Evolutionary conservation across 2,888 invertebrate genomes (phyloP).

Genomic region (Philonicus albiceps): DNA sequence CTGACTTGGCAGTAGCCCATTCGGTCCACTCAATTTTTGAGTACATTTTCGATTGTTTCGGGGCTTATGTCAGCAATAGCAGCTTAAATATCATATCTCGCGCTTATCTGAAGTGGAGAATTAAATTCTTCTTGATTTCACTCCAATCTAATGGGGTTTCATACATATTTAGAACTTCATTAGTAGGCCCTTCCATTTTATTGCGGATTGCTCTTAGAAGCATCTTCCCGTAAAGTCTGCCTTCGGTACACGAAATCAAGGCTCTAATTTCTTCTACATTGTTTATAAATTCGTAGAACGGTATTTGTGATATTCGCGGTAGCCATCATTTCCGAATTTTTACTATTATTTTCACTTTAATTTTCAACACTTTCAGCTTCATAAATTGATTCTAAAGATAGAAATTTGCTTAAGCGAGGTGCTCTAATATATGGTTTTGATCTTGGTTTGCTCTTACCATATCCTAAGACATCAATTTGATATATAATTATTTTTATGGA

Average conservation of each 20-base stretch:
- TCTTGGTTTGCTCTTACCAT: neutral
- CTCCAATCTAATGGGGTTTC: too few relatives aligned
- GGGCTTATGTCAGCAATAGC: too few relatives aligned
- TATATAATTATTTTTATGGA: too few relatives aligned
- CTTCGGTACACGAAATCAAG: conserved; percentile 30
- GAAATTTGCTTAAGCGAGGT: neutral
- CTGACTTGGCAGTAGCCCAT: too few relatives aligned
- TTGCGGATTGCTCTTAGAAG: conserved; percentile 46
- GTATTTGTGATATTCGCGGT: neutral
- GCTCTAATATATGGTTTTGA: neutral
- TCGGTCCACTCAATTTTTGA: too few relatives aligned
- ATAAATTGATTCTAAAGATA: neutral
- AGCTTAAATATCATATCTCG: too few relatives aligned
- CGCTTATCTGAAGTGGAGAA: too few relatives aligned
- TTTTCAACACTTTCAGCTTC: neutral
- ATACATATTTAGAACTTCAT: too few relatives aligned
- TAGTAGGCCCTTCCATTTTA: conserved; percentile 45
- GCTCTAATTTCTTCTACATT: conserved; percentile 48
- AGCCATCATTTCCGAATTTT: neutral
- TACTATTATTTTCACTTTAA: neutral
- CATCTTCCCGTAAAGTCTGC: conserved; percentile 44
- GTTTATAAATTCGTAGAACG: conserved; percentile 45
- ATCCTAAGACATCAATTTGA: too few relatives aligned
- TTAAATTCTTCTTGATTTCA: too few relatives aligned
- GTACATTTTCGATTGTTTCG: too few relatives aligned